phyloP scores from a whole-genome alignment of 2,888 invertebrate genomes.

The Tetrapedia diversipes region DNA sequence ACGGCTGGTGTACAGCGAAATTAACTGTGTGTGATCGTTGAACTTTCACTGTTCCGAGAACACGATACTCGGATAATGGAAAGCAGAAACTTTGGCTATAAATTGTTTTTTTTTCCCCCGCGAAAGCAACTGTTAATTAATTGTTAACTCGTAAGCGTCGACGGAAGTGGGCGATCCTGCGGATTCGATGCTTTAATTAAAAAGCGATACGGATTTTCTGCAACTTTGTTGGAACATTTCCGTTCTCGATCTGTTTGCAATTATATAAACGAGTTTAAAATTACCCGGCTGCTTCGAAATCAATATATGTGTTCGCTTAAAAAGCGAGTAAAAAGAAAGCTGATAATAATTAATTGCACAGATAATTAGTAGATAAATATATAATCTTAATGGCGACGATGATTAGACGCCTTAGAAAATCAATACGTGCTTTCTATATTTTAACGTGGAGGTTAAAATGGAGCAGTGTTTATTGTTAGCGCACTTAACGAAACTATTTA shows the following conservation, averaged over 20 bases:
- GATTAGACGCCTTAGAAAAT: too few species aligned
- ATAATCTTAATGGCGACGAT: too few species aligned
- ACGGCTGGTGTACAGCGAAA: not conserved
- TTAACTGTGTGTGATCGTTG: constrained; percentile 11
- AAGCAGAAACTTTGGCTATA: constrained; percentile 6
- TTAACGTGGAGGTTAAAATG: too few species aligned
- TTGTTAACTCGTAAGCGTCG: not conserved
- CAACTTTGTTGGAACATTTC: not conserved
- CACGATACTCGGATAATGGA: constrained; percentile 6
- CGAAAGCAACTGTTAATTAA: constrained; percentile 19
- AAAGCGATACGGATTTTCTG: not conserved
- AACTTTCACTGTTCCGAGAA: constrained; percentile 17
- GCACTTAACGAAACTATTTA: too few species aligned
- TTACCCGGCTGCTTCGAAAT: not conserved
- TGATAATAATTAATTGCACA: not conserved
- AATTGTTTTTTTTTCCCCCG: not conserved
- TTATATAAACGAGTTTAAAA: not conserved
- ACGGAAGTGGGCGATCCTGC: not conserved
- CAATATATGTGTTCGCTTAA: not conserved
- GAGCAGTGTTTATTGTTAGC: too few species aligned
- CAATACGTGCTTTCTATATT: too few species aligned
- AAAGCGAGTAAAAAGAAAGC: not conserved
- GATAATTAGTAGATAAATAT: too few species aligned
- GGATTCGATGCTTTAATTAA: constrained; percentile 16
- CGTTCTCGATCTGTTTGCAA: not conserved